Conservation (phyloP, 2,113 vertebrate genomes). For the Mus pahari region DNA sequence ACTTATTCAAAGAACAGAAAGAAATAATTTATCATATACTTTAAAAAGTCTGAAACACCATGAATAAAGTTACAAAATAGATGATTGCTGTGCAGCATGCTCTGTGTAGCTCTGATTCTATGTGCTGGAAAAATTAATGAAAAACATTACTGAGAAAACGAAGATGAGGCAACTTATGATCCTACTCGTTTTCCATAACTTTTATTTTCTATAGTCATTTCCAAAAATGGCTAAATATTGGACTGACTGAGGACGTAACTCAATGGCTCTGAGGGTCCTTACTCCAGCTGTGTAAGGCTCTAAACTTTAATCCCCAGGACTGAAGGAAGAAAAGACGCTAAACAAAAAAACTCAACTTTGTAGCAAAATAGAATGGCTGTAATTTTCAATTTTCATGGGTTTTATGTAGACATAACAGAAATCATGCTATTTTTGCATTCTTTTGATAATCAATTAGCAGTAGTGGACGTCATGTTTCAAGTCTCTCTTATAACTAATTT, state of each 20-base stretch:
- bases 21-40: constrained; percentile 31
- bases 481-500: background rate
- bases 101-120: background rate
- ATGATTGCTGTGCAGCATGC: background rate
- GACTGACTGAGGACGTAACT: background rate
- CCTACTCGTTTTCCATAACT: constrained; percentile 5
- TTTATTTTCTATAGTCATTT: background rate
- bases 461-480: background rate
- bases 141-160: background rate
- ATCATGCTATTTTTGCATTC: background rate
- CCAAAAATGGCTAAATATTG: background rate
- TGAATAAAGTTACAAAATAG: constrained; percentile 50
- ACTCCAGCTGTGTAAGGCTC: background rate
- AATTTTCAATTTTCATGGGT: constrained; percentile 33
- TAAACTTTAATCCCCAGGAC: background rate
- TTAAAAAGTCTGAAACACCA: constrained; percentile 18
- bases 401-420: background rate
- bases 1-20: constrained; percentile 64
- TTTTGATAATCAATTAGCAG: constrained; percentile 17
- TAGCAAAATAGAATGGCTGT: background rate
- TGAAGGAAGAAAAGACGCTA: background rate
- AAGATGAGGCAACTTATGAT: background rate
- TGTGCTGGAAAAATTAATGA: background rate
- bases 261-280: background rate
- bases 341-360: background rate